Conservation (phyloP, 1,140 invertebrate genomes). For the Elysia chlorotica region DNA sequence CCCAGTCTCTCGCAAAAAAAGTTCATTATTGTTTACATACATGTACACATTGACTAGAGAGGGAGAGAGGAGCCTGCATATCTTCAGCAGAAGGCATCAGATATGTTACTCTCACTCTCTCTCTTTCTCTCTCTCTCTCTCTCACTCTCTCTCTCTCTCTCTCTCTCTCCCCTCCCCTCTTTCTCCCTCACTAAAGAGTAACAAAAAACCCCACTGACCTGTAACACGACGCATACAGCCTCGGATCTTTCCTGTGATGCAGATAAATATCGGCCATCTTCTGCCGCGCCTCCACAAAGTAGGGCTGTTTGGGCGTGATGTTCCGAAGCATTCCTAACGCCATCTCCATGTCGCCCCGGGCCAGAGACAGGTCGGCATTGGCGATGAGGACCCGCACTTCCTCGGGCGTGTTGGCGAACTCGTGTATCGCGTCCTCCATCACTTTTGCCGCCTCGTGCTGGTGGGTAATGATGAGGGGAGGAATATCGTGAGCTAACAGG, state of each 20-base stretch:
- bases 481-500: too few relatives aligned
- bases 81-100: too few relatives aligned
- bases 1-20: too few relatives aligned
- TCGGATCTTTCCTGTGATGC: slow-evolving; percentile 82
- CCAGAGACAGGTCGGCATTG: slow-evolving; percentile 81
- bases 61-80: too few relatives aligned
- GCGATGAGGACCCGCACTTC: slow-evolving; percentile 83
- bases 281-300: slow-evolving; percentile 84
- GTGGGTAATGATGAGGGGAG: slow-evolving; percentile 5
- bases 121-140: too few relatives aligned
- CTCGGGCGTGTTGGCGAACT: slow-evolving; percentile 78
- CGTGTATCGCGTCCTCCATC: slow-evolving; percentile 82
- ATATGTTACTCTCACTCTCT: too few relatives aligned
- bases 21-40: too few relatives aligned
- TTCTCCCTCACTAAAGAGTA: too few relatives aligned
- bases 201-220: too few relatives aligned
- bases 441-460: slow-evolving; percentile 78
- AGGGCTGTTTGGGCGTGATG: slow-evolving; percentile 78
- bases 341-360: slow-evolving; percentile 79
- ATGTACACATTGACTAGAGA: too few relatives aligned
- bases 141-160: too few relatives aligned
- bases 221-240: slow-evolving; percentile 69
- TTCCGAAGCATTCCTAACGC: slow-evolving; percentile 80
- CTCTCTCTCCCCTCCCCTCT: too few relatives aligned
- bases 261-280: slow-evolving; percentile 93